These are phyloP conservation scores for Pollimyrus isidori DNA, from an alignment of 2,113 vertebrate genomes.

Conservation along the genomic window DNA sequence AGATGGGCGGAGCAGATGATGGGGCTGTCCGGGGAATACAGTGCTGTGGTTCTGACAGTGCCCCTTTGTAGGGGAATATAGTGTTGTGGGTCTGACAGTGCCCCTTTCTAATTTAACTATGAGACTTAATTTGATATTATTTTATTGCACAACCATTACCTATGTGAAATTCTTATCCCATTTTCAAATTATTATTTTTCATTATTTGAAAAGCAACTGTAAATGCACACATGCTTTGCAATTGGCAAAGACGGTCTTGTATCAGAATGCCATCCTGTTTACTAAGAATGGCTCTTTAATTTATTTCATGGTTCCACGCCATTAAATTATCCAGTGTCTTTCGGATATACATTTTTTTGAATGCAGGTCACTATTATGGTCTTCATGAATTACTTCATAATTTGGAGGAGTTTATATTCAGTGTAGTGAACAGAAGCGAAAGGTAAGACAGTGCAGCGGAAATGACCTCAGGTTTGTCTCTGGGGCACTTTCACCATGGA, in stretches of 20 bases:
- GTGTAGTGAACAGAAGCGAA: not conserved
- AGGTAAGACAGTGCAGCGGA: no score
- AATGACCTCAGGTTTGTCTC: not conserved
- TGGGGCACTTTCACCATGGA: not conserved
- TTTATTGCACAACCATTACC: not conserved
- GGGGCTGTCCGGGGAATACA: not conserved
- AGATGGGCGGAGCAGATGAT: not conserved
- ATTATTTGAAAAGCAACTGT: not conserved
- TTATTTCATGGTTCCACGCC: not conserved
- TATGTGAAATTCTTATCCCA: not conserved
- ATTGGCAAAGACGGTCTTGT: not conserved
- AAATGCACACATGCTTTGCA: not conserved
- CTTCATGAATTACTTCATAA: not conserved
- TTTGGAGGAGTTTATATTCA: not conserved
- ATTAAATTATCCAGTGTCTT: conserved; percentile 7
- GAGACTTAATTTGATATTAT: not conserved
- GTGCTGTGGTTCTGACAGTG: not conserved
- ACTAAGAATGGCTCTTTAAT: not conserved
- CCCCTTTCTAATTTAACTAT: not conserved
- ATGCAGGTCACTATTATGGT: not conserved
- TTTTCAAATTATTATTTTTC: not conserved
- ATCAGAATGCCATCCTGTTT: not conserved
- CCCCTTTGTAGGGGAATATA: no score
- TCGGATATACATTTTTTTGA: not conserved
- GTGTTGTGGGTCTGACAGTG: not conserved